Base-by-base conservation (phyloP, 2,113 vertebrate genomes). In the Thryonomys swinderianus region DNA sequence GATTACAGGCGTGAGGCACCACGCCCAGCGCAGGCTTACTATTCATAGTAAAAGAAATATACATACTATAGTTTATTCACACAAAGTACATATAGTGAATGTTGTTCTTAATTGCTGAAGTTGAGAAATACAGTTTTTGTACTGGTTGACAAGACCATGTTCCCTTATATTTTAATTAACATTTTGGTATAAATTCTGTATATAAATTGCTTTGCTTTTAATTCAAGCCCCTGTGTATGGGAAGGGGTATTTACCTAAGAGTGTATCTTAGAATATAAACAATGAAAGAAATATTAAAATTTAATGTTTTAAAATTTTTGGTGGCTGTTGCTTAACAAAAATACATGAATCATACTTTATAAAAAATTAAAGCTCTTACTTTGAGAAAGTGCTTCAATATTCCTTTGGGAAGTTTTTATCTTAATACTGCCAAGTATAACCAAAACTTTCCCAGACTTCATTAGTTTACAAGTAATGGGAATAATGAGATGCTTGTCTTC, bases 361-460 rank as follows among this genome's bases (percentile, higher is more conserved):
- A 91, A 66, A 92, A 96, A 94, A 64, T 82, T 82, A 34, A 84
- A 76, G 32, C 93, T 93, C 84, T 85, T 79, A 11, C 83, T 96
- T 93, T 96, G 66, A 40, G 67, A 73, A 95, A 93, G 64, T 73
- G 16, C 17, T 89, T 93, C 83, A 61, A 93, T 82, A 97, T 94
- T 94, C 42, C 87, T 93, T 53, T 62, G 76, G 67, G 85, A n/a
- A 93, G 32, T 66, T 93, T 93, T 69, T 74, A 61, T 80, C 61
- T 92, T 80, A 64, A 45, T 62, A 62, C 67, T 85, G 55, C 66
- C 66, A 94, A 74, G 30, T 62, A 51, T 53, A 95, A 88, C 42
- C 64, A 48, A 95, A 93, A 92, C 13, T 32, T 97, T 91, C 91
- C 59, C 94, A 95, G 64, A 95, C 20, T 64, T 90, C 37, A 83